A percentile compares a stretch with the other conserved stretches of the same genome.
phyloP scores from a whole-genome alignment of 2,888 invertebrate species.

The Dascillus cervinus region DNA sequence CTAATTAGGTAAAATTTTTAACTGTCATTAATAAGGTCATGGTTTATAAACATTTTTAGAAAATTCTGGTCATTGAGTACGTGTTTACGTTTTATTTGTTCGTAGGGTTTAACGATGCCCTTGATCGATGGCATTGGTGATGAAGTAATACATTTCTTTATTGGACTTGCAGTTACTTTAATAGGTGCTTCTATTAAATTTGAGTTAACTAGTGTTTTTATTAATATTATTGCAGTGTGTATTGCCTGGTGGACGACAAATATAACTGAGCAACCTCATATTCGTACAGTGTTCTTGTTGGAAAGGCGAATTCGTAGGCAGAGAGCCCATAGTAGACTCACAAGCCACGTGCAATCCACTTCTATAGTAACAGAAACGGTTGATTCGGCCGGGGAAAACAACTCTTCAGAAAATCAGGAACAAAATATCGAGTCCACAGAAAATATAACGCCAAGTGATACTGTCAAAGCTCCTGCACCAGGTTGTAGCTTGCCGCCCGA shows the following conservation, averaged over 20 bases:
- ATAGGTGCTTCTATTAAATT: conserved; percentile 31
- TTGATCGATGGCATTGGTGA: conserved; percentile 78
- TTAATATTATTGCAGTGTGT: conserved; percentile 41
- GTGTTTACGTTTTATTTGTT: no score
- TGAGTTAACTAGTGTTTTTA: conserved; percentile 1
- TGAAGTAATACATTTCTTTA: conserved; percentile 70
- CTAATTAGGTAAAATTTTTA: no score
- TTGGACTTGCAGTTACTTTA: conserved; percentile 48
- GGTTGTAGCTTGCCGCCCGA: neutral
- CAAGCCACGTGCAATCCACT: conserved; percentile 36
- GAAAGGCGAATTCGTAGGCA: conserved; percentile 44
- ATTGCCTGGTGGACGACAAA: conserved; percentile 75
- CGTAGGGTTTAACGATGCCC: no score
- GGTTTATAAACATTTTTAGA: no score
- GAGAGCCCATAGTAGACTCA: conserved; percentile 35
- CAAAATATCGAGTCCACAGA: conserved; percentile 26
- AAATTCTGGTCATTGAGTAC: no score
- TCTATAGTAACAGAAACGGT: conserved; percentile 33
- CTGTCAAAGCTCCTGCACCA: conserved; percentile 13
- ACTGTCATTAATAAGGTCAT: no score
- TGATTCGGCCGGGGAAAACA: conserved; percentile 3
- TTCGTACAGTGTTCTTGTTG: conserved; percentile 62
- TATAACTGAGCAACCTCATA: conserved; percentile 47
- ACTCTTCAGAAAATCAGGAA: conserved; percentile 1
- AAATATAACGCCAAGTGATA: conserved; percentile 22